Conservation (phyloP, 2,797 vertebrate genomes). For the Phrynocephalus vlangalii region DNA sequence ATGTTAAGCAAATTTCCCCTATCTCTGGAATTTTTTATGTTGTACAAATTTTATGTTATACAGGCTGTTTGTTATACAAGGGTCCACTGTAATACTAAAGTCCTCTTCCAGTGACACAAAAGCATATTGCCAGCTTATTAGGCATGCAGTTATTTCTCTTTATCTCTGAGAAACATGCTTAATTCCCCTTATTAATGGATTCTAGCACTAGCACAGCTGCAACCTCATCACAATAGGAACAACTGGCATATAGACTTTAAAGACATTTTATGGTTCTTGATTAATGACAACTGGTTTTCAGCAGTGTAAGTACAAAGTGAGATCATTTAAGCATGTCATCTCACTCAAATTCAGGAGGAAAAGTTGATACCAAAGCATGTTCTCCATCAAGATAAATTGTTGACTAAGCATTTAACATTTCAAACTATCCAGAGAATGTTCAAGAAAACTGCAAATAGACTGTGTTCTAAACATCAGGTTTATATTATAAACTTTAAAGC, state of each 20-base stretch:
- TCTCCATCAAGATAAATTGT: no score
- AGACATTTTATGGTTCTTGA: neutral
- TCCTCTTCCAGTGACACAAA: neutral
- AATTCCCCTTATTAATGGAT: neutral
- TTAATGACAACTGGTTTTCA: neutral
- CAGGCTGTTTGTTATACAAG: no score
- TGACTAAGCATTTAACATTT: neutral
- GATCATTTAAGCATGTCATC: neutral
- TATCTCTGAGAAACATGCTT: conserved; percentile 9
- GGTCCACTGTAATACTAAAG: neutral
- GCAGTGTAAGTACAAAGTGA: neutral
- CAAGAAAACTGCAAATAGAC: neutral
- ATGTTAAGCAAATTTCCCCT: no score
- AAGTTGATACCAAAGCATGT: neutral
- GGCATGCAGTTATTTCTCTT: conserved; percentile 10
- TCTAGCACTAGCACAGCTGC: neutral
- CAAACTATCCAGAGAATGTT: neutral
- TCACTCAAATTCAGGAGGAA: neutral
- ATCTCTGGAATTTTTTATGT: no score
- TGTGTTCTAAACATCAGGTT: neutral
- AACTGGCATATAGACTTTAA: neutral
- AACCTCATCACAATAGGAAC: conserved; percentile 19
- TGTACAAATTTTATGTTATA: no score
- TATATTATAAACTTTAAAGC: neutral
- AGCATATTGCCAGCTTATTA: neutral